A percentile compares a stretch with the other conserved stretches of the same genome.
phyloP scores from a whole-genome alignment of 2,113 vertebrate genomes.

The Urocynchramus pylzowi region DNA sequence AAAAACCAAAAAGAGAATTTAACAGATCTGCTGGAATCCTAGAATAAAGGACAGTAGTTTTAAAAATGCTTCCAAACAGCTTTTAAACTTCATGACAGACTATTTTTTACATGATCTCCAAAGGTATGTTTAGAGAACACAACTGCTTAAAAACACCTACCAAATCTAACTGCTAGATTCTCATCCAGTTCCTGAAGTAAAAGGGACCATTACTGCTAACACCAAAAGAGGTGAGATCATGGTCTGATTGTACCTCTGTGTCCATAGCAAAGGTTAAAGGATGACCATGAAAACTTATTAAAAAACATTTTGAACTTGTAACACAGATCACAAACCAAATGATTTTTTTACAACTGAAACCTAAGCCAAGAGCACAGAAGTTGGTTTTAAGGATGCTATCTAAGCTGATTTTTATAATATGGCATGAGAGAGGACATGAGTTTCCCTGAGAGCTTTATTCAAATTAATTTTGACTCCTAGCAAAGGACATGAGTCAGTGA shows the following conservation, averaged over 20 bases:
- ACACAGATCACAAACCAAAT: not conserved
- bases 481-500: not conserved
- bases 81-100: not conserved
- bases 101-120: not conserved
- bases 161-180: not conserved
- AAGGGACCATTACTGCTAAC: not conserved
- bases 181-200: not conserved
- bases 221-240: not conserved
- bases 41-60: not conserved
- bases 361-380: not conserved
- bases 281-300: not conserved
- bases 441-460: not conserved
- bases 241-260: not conserved
- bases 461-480: not conserved
- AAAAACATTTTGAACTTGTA: not conserved
- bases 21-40: not conserved
- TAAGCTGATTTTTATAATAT: not conserved
- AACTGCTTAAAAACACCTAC: not conserved
- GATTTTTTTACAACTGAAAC: not conserved
- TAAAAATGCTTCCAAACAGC: not conserved
- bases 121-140: not conserved
- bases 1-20: not conserved
- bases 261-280: not conserved
- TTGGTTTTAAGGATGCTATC: not conserved
- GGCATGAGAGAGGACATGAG: not conserved